Evolutionary conservation across 2,113 vertebrate genomes (phyloP).

Genomic region (Leptosomus discolor): DNA sequence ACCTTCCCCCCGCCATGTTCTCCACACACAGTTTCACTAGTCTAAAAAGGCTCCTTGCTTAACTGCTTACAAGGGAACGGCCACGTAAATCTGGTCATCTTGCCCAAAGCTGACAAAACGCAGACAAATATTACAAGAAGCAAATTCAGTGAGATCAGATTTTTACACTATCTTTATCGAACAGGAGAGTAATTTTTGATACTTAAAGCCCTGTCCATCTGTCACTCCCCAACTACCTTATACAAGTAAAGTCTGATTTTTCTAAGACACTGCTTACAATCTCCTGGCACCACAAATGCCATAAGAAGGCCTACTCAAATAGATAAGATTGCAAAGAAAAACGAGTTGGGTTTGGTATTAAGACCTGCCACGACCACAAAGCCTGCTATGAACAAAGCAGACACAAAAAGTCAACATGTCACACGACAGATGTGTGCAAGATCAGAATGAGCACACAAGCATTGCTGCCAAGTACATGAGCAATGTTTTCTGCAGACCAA

Average conservation of each 20-base stretch:
- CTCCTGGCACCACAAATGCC: background rate
- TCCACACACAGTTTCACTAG: background rate
- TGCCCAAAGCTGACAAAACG: background rate
- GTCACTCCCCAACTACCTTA: background rate
- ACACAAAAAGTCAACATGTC: background rate
- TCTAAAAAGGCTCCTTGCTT: background rate
- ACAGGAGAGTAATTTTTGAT: background rate
- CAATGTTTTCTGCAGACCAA: background rate
- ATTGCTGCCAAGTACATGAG: background rate
- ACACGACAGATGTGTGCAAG: background rate
- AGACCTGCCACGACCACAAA: background rate
- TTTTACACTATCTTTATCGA: background rate
- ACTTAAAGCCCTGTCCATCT: background rate
- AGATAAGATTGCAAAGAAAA: background rate
- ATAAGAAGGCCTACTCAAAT: background rate
- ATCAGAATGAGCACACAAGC: background rate
- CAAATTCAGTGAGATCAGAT: background rate
- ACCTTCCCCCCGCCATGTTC: background rate
- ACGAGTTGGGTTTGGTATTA: background rate
- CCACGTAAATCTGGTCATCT: background rate
- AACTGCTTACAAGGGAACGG: background rate
- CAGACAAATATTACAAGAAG: background rate
- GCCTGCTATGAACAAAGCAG: background rate
- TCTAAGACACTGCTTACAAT: background rate
- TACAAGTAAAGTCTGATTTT: background rate